phyloP scores from a whole-genome alignment of 2,888 invertebrate genomes.

The Chrysolina oricalcia region DNA sequence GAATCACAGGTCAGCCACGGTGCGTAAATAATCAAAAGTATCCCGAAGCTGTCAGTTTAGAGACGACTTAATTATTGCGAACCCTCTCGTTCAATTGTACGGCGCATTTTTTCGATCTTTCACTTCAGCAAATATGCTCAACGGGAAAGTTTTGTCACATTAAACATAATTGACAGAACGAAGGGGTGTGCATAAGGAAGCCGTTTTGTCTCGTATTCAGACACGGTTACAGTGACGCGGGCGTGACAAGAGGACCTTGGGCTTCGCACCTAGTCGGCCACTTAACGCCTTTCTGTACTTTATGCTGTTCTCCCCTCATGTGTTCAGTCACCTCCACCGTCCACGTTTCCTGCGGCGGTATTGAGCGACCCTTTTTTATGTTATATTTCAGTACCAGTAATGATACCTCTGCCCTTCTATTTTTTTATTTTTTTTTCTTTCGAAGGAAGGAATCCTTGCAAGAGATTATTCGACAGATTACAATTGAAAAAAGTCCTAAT shows the following conservation, averaged over 20 bases:
- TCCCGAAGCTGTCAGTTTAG: not conserved
- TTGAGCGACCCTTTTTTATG: too few species aligned
- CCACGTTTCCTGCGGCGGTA: too few species aligned
- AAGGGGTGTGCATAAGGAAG: conserved; percentile 52
- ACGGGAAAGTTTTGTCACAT: conserved; percentile 53
- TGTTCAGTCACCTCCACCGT: conserved; percentile 1
- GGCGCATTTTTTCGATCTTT: conserved; percentile 40
- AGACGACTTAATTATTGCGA: not conserved
- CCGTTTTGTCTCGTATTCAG: conserved; percentile 57
- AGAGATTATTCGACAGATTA: too few species aligned
- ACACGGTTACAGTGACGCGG: conserved; percentile 57
- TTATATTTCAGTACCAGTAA: too few species aligned
- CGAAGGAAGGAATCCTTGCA: too few species aligned
- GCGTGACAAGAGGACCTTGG: conserved; percentile 56
- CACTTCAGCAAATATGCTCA: conserved; percentile 49
- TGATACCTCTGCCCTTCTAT: too few species aligned
- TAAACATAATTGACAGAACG: conserved; percentile 58
- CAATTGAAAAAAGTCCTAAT: too few species aligned
- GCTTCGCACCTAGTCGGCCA: conserved; percentile 61
- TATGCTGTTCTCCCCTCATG: conserved; percentile 30
- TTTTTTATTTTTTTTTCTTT: too few species aligned
- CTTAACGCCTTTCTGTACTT: conserved; percentile 56
- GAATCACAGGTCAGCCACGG: not conserved
- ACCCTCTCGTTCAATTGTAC: conserved; percentile 4
- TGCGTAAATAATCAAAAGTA: not conserved